These are phyloP conservation scores for Chlorops oryzae DNA, from an alignment of 1,140 invertebrate genomes.

Conservation along the genomic window DNA sequence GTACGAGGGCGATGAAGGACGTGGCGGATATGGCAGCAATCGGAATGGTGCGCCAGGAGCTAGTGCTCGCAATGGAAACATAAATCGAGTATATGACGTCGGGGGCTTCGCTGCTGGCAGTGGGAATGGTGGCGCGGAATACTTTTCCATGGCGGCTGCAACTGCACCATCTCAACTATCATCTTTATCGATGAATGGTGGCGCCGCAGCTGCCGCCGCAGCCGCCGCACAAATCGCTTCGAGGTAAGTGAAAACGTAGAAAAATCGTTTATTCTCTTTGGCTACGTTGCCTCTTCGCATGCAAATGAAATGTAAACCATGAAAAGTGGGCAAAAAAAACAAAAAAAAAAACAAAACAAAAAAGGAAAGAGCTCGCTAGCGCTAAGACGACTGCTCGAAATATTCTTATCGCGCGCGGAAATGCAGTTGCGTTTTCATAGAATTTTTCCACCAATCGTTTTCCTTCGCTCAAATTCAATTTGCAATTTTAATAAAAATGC, in stretches of 20 bases:
- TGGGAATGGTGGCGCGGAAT: neutral
- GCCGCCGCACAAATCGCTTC: slow-evolving; percentile 40
- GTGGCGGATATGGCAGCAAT: neutral
- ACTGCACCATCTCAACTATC: neutral
- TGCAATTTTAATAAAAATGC: slow-evolving; percentile 14
- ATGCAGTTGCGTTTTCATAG: too few relatives aligned
- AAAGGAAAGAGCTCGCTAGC: too few relatives aligned
- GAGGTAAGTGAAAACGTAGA: slow-evolving; percentile 30
- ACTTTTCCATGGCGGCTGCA: neutral
- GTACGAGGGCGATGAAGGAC: slow-evolving; percentile 15
- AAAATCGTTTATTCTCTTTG: neutral
- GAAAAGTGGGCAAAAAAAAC: slow-evolving; percentile 1
- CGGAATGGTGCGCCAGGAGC: neutral
- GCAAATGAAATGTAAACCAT: slow-evolving; percentile 8
- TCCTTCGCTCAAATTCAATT: slow-evolving; percentile 26
- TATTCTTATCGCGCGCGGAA: too few relatives aligned
- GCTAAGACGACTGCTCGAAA: too few relatives aligned
- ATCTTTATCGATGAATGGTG: slow-evolving; percentile 9
- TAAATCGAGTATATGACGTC: too few relatives aligned
- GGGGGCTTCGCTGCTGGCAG: too few relatives aligned
- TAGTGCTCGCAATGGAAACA: too few relatives aligned
- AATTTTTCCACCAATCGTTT: neutral
- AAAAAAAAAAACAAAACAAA: too few relatives aligned
- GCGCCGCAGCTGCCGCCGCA: slow-evolving; percentile 18
- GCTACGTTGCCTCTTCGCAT: slow-evolving; percentile 9